phyloP scores from a whole-genome alignment of 92 coral and sea anemone genomes.

The Metridium senile region DNA sequence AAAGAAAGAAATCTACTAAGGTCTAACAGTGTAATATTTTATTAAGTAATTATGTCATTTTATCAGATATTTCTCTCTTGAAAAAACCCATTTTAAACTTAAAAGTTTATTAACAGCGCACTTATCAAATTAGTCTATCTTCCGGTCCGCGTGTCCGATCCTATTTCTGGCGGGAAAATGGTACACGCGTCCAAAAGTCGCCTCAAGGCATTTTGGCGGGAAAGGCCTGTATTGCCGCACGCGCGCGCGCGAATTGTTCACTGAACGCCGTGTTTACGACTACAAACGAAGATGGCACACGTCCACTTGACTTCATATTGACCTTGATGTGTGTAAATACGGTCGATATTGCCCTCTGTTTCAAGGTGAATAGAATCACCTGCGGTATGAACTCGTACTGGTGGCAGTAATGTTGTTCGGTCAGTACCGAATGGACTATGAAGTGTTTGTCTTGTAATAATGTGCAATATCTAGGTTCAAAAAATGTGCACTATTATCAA shows the following conservation, averaged over 20 bases:
- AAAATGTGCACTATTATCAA: background rate
- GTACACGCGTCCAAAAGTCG: background rate
- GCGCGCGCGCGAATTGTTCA: background rate
- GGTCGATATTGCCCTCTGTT: background rate
- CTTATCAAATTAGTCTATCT: background rate
- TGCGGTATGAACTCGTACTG: background rate
- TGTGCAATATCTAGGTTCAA: background rate
- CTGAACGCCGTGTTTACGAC: background rate
- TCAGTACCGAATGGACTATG: background rate
- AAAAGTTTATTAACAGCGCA: too few relatives aligned
- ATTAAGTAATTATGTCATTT: too few relatives aligned
- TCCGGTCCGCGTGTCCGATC: background rate
- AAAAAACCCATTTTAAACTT: too few relatives aligned
- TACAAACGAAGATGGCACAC: background rate
- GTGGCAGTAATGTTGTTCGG: background rate
- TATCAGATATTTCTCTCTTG: too few relatives aligned
- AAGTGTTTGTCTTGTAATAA: background rate
- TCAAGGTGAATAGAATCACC: background rate
- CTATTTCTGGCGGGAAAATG: slow-evolving; percentile 3
- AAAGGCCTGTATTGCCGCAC: background rate
- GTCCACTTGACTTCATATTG: slow-evolving; percentile 6
- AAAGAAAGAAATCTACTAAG: too few relatives aligned
- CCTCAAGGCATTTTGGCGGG: slow-evolving; percentile 7
- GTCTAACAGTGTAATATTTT: too few relatives aligned
- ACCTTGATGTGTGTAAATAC: background rate